These are phyloP conservation scores for Neostethus bicornis DNA, from an alignment of 2,797 vertebrate genomes.

Conservation along the genomic window DNA sequence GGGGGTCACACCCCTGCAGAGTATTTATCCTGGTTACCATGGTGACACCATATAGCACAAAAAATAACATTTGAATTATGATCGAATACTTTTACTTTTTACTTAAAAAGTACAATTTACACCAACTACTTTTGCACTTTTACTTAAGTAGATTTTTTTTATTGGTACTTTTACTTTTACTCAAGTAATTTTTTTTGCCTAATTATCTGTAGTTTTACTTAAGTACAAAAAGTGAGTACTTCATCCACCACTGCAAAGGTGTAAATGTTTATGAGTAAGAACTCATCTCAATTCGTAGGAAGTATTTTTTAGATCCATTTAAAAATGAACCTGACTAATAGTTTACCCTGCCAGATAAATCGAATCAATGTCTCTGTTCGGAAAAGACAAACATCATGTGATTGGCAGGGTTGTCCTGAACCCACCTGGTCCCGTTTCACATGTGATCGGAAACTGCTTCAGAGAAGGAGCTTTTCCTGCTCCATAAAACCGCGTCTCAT, in stretches of 20 bases:
- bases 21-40: too few species aligned
- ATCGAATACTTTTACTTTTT: too few species aligned
- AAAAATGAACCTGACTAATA: conserved; percentile 7
- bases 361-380: background rate
- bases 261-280: conserved; percentile 26
- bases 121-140: too few species aligned
- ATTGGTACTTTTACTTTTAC: too few species aligned
- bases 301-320: background rate
- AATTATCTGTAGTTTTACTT: too few species aligned
- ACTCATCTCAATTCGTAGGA: conserved; percentile 17
- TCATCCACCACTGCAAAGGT: conserved; percentile 24
- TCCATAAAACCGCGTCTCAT: conserved; percentile 87
- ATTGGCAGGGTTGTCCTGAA: background rate
- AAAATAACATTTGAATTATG: too few species aligned
- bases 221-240: conserved; percentile 9
- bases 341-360: conserved; percentile 6
- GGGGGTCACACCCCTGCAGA: too few species aligned
- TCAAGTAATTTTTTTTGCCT: too few species aligned
- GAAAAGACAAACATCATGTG: background rate
- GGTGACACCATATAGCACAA: too few species aligned
- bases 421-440: conserved; percentile 94
- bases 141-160: too few species aligned
- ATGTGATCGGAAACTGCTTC: conserved; percentile 93
- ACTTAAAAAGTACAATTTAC: too few species aligned
- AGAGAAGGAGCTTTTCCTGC: conserved; percentile 77